Percentiles rank a stretch among this genome's conserved stretches.
phyloP scores from a whole-genome alignment of 2,113 vertebrate genomes.

The Brienomyrus longianalis region DNA sequence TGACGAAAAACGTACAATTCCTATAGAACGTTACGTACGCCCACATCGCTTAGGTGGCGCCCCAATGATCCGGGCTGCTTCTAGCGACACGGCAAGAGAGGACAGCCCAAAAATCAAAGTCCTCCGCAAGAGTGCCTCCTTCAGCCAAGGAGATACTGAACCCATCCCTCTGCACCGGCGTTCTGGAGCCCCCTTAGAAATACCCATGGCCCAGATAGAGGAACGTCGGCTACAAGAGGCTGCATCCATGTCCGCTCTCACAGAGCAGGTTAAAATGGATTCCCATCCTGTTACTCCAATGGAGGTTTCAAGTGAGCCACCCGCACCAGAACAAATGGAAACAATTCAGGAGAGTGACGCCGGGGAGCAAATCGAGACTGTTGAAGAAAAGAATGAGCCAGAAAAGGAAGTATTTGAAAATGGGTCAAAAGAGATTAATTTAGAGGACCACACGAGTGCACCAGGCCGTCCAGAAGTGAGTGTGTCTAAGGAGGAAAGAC shows the following conservation, averaged over 20 bases:
- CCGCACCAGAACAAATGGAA: constrained; percentile 39
- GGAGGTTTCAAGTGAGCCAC: constrained; percentile 46
- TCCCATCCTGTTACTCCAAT: constrained; percentile 57
- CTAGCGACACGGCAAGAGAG: constrained; percentile 70
- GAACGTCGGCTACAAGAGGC: constrained; percentile 78
- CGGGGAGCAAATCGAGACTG: constrained; percentile 48
- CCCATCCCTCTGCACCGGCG: constrained; percentile 79
- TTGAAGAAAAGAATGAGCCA: constrained; percentile 26
- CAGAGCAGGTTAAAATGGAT: constrained; percentile 62
- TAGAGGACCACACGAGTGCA: constrained; percentile 41
- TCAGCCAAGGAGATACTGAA: constrained; percentile 84
- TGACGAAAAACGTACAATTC: constrained; percentile 59
- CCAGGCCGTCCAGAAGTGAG: constrained; percentile 54
- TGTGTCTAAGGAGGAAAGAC: constrained; percentile 52
- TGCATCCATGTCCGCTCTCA: constrained; percentile 82
- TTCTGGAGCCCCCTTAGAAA: constrained; percentile 84
- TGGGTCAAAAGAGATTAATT: constrained; percentile 29
- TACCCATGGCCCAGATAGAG: constrained; percentile 75
- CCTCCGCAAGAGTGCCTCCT: constrained; percentile 89
- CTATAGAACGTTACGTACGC: constrained; percentile 54
- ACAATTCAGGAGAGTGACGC: constrained; percentile 36
- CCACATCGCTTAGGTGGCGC: constrained; percentile 59
- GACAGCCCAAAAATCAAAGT: constrained; percentile 62
- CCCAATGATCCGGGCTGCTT: constrained; percentile 74
- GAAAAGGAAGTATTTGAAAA: constrained; percentile 30